Evolutionary conservation across 92 coral and sea anemone genomes (phyloP), one percentile per base, ranked within the genome.

Genomic region (Phenganax subtilis): DNA sequence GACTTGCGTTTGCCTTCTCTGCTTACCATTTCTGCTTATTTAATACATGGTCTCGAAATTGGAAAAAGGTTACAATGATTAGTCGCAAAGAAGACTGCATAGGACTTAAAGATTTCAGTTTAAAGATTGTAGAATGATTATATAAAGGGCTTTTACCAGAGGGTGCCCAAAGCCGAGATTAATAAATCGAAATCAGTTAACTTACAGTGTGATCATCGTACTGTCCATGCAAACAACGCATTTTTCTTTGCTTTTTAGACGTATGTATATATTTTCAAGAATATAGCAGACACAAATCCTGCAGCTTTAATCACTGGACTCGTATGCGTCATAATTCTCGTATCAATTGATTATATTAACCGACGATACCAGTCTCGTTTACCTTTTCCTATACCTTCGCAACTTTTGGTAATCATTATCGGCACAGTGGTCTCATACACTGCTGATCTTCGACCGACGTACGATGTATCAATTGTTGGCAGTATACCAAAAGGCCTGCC

Each of bases 251-350:
- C 70, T 8, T 66, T 73, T 3, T 81, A 94, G 97, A 87, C 90
- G 0, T 94, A 94, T 76, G 58, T 87, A 76, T 94, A 75, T 81
- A 78, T 94, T 74, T 92, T 92, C 86, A 84, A 86, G 80, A 85
- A 94, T 76, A 94, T 94, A 17, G 76, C 91, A 0, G 82, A 89
- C 10, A 84, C 88, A 51, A 94, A 94, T 59, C 87, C 80, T 51
- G 98, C 97, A 3, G 88, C 98, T 31, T 78, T 94, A 20, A 85
- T 92, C 73, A 94, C 97, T 51, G 98, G 98, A 37, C 72, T 89
- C 12, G 72, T 90, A 8, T 90, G 96, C 62, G 70, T 94, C 16
- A 37, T 73, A 51, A 76, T 92, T 20, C 87, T 94, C 15, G 82
- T 88, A 30, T 88, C 88, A 29, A 80, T 94, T 25, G 92, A 94